Evolutionary conservation across 2,888 invertebrate genomes (phyloP), one percentile per base, ranked within the genome.

Genomic region (Pollenia angustigena): DNA sequence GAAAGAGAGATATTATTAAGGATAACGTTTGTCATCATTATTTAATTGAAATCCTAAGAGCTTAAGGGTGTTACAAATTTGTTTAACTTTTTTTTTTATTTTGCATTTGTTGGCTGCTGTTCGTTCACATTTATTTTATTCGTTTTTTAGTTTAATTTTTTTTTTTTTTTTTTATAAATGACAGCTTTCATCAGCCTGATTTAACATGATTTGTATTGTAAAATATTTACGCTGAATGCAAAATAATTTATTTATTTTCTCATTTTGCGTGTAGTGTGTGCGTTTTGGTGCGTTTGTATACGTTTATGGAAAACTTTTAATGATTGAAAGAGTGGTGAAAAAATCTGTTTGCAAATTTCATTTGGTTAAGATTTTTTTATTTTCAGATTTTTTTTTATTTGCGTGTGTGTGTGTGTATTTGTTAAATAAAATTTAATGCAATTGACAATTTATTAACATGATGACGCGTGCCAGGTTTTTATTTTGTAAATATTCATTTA

Each of bases 31-130:
- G 84, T 78, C 82, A 85, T 86, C 88, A 87, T 88, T 85, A 88
- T 88, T 88, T 88, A 88, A 88, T 88, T 88, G 87, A 88, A 88
- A 88, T 88, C 88, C 87, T 52, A 78, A 64, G 74, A 81, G 87
- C 84, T 87, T 85, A 78, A 87, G 72, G 58, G 74, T 76, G 66
- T 62, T 81, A 78, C 68, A 74, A 72, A n/a, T 60, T 58, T 81
- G 54, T 56, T 78, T 16, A 81, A 81, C 40, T 69, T 82, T 64
- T 58, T 23, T 52, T 40, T 1, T 3, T 3, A 16, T 69, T 69
- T 62, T 75, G 16, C 44, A 60, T 64, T 68, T 50, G 64, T 56
- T 71, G 40, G 14, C 72, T 64, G 69, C 50, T 58, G 54, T 54
- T 50, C 68, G 54, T 54, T 50, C 68, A 23, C 42, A 69, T 72